Base-by-base conservation (phyloP, 2,797 vertebrate species). In the Amphiprion clarkii region DNA sequence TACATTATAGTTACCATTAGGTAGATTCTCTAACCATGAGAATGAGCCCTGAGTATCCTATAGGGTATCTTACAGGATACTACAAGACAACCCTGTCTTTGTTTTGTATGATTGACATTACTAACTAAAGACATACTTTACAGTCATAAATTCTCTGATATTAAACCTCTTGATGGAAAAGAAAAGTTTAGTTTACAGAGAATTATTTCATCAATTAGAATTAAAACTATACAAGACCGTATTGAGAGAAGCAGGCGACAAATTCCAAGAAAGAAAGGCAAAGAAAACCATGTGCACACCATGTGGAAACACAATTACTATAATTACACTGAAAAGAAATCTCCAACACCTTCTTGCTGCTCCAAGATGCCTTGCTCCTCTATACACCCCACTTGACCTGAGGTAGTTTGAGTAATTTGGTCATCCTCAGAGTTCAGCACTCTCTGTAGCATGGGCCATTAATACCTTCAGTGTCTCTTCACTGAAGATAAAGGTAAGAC, bases 211-310 rank as follows among this genome's bases (percentile, higher is more conserved):
- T 54, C 4, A 11, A 6, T n/a, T 29, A 1, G 1, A 56, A 39
- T 25, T 7, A 63, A 13, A 71, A 67, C 52, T 29, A 64, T 54
- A 69, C 4, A 60, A 19, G 62, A 40, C 67, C 6, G 58, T n/a
- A 5, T 27, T 33, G 2, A 70, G 10, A 70, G 40, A 63, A 48
- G 64, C 66, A 63, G 58, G 44, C 0, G 7, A 25, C 14, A 58
- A 57, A 29, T 58, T 68, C 67, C 19, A 33, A 51, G 53, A 78
- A 60, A 65, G 81, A 4, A 33, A 63, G 71, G 2, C 75, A n/a
- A 67, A 61, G 46, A 58, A 65, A 73, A 64, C 44, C 21, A 74
- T 10, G 68, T 57, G 23, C 42, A 23, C 23, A 44, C 52, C 29
- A 17, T 33, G 31, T 57, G 42, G n/a, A 33, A 10, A 70, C 61